Conservation (phyloP, 1,140 invertebrate genomes). For the Microplitis demolitor region DNA sequence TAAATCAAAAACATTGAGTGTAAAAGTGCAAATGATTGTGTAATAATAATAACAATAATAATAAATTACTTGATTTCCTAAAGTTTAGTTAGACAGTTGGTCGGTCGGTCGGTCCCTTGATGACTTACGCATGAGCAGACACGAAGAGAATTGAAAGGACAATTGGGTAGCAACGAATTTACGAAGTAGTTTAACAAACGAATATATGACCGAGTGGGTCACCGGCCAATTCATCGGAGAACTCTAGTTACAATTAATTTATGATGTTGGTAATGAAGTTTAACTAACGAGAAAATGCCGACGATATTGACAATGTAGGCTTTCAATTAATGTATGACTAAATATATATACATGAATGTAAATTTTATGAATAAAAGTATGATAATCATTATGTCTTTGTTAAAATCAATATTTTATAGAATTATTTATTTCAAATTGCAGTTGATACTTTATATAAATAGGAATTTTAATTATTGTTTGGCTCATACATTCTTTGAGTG, state of each 20-base stretch:
- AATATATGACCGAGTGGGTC: conserved; percentile 16
- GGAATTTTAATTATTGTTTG: no score
- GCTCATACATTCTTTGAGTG: no score
- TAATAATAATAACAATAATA: not conserved
- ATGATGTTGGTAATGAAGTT: not conserved
- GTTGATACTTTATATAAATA: no score
- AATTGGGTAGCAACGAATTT: conserved; percentile 9
- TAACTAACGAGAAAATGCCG: not conserved
- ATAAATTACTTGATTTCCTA: conserved; percentile 8
- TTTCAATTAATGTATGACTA: no score
- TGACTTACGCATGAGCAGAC: not conserved
- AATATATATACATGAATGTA: no score
- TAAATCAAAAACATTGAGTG: not conserved
- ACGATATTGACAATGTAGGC: no score
- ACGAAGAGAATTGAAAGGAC: not conserved
- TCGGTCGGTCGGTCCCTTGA: not conserved
- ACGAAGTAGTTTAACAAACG: conserved; percentile 21
- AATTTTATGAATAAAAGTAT: no score
- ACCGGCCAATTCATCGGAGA: not conserved
- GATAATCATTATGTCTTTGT: no score
- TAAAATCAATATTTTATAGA: no score
- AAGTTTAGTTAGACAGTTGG: not conserved
- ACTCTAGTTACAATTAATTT: conserved; percentile 15
- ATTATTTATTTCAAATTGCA: no score
- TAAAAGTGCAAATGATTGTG: not conserved